Conservation (phyloP, 2,797 vertebrate genomes). For the Cossypha heuglini region DNA sequence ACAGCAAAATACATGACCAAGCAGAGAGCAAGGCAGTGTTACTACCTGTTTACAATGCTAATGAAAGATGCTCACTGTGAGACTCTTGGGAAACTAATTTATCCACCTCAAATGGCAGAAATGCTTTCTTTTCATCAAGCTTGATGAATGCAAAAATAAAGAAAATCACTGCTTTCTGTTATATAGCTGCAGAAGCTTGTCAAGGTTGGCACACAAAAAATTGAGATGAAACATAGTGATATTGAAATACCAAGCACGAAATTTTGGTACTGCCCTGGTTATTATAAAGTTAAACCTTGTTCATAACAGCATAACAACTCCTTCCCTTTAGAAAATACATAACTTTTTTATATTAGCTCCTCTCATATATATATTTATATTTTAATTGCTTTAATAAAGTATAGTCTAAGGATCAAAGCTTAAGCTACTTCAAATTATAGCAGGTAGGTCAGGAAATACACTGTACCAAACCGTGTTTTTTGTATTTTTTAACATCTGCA, state of each 20-base stretch:
- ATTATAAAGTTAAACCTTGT: neutral
- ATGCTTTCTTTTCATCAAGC: neutral
- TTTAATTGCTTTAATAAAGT: slow-evolving; percentile 58
- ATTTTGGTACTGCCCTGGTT: neutral
- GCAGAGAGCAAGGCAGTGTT: neutral
- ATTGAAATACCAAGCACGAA: neutral
- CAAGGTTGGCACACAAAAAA: neutral
- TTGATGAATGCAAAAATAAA: neutral
- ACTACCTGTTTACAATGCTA: neutral
- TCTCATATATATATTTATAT: neutral
- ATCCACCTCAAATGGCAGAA: neutral
- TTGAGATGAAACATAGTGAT: neutral
- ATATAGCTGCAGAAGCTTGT: neutral
- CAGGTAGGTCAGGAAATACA: slow-evolving; percentile 28
- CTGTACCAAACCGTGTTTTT: neutral
- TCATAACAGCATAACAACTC: neutral
- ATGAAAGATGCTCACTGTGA: neutral
- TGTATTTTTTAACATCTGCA: neutral
- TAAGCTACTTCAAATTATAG: slow-evolving; percentile 12
- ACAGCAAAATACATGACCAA: neutral
- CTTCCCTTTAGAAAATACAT: slow-evolving; percentile 4
- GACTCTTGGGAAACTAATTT: neutral
- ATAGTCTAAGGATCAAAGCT: neutral
- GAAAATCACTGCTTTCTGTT: neutral
- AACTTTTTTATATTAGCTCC: neutral